Evolutionary conservation across 2,888 invertebrate genomes (phyloP), one percentile per base, ranked within the genome.

Genomic region (Dyspetes luteomarginatus): DNA sequence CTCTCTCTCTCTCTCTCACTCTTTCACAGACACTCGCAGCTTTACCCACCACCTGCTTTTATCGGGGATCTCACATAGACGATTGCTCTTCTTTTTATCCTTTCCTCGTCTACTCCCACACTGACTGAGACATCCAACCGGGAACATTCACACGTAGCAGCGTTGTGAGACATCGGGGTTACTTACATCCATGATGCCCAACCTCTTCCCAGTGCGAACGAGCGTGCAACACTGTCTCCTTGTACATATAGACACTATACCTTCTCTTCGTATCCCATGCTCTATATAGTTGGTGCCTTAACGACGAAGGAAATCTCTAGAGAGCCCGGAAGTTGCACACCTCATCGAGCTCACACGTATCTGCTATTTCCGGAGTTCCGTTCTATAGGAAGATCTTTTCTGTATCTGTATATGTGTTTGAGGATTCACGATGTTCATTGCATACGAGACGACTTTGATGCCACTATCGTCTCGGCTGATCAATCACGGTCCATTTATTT

Each of bases 61-160:
- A 72, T 72, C 60, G 12, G 9, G 62, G 55, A 41, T 58, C 78
- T 67, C 65, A 36, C 12, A 72, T 60, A 56, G 67, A 71, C 69
- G 62, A 52, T 60, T 65, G 41, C 30, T 67, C 52, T 50, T 68
- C 65, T 24, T 64, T 64, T 65, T 60, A 52, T 24, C 5, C 22
- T 28, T 56, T n/a, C 48, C 19, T 48, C 48, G 48, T 15, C 7
- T 15, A 17, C 5, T 50, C 69, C 19, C 36, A 30, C 15, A 62
- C 45, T 43, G 52, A 50, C 72, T 41, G 48, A 74, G 64, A 64
- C 69, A 64, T 71, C 76, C 77, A 55, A 56, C 69, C 36, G 24
- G 72, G 24, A 48, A 75, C 71, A 77, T 83, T 78, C 71, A 62
- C 79, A 79, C 67, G 81, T 72, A 73, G n/a, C 7, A 30, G 67